A percentile compares a stretch with the other conserved stretches of the same genome.
Conservation (phyloP, 2,888 invertebrate species). For the Agrotis clavis region DNA sequence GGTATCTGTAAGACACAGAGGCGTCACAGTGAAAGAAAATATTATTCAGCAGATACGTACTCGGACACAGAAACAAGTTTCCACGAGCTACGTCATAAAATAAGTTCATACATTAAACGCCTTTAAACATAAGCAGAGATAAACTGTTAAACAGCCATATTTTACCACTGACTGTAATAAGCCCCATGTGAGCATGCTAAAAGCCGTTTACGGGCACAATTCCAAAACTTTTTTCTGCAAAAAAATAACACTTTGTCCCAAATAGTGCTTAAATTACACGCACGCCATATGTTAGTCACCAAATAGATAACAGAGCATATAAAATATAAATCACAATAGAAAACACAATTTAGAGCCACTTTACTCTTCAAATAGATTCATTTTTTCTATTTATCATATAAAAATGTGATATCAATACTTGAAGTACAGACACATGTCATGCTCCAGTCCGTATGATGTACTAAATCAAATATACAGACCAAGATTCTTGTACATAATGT, state of each 20-base stretch:
- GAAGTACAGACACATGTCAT: not conserved
- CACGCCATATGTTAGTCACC: not conserved
- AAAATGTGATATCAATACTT: slow-evolving; percentile 55
- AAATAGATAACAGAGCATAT: not conserved
- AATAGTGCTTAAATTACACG: slow-evolving; percentile 4
- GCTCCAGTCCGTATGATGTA: not conserved
- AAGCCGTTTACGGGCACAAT: not conserved
- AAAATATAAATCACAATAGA: slow-evolving; percentile 7
- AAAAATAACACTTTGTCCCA: not conserved
- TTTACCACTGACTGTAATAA: not conserved
- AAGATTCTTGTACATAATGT: not conserved
- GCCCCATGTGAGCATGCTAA: not conserved
- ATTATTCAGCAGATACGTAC: too few species aligned
- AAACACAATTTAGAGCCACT: slow-evolving; percentile 11
- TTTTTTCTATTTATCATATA: slow-evolving; percentile 31
- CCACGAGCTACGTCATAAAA: not conserved
- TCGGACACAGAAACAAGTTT: not conserved
- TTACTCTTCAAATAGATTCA: not conserved
- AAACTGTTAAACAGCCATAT: not conserved
- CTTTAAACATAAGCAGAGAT: not conserved
- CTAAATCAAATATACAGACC: not conserved
- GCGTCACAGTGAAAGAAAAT: too few species aligned
- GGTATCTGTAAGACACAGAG: too few species aligned
- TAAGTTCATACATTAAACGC: not conserved
- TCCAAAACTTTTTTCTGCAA: slow-evolving; percentile 1